A percentile compares a stretch with the other conserved stretches of the same genome.
Evolutionary conservation across 2,113 vertebrate species (phyloP).

Genomic region (Grammomys dolichurus): DNA sequence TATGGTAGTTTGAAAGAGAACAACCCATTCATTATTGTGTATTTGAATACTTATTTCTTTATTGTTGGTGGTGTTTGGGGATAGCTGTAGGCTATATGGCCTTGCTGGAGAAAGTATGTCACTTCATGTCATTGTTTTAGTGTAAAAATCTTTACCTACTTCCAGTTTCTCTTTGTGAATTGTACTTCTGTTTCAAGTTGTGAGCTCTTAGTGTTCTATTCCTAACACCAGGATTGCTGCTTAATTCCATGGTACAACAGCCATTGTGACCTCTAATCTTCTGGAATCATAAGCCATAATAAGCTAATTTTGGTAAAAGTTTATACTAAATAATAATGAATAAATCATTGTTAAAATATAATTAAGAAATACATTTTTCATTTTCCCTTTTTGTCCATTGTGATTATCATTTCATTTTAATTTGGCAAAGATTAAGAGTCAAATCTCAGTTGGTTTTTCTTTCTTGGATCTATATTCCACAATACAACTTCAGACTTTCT

Average conservation of each 20-base stretch:
- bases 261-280: not conserved
- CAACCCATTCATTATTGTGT: not conserved
- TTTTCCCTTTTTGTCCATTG: constrained; percentile 4
- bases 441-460: not conserved
- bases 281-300: not conserved
- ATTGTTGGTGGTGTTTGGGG: not conserved
- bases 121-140: not conserved
- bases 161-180: not conserved
- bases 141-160: not conserved
- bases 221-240: not conserved
- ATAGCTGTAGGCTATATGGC: not conserved
- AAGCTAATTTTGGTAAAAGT: constrained; percentile 15
- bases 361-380: constrained; percentile 2
- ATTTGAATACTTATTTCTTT: not conserved
- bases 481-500: not conserved
- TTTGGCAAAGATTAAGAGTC: constrained; percentile 28
- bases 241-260: not conserved
- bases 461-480: constrained; percentile 9
- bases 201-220: not conserved
- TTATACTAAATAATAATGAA: constrained; percentile 37
- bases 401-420: constrained; percentile 38
- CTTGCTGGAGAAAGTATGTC: not conserved
- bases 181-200: not conserved
- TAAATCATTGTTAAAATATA: not conserved
- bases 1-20: not conserved